These are phyloP conservation scores for Pristionchus maxplancki DNA, from an alignment of 2,888 invertebrate genomes.

Conservation along the genomic window DNA sequence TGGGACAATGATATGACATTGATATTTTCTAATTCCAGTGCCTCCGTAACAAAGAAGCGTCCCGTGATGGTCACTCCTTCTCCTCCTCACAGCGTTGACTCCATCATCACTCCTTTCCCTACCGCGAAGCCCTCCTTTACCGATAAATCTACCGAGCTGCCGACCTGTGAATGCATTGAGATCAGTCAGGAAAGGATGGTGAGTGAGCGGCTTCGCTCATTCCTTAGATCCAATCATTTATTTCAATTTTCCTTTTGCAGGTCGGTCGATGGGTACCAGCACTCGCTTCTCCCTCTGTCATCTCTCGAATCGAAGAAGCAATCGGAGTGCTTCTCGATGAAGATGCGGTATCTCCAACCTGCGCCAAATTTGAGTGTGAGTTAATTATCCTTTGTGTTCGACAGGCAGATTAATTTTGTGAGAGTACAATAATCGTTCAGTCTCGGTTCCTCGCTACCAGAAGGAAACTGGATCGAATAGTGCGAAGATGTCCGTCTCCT, in stretches of 20 bases:
- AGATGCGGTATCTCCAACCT: constrained; percentile 18
- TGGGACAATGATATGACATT: neutral
- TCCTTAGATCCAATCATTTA: no score
- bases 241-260: neutral
- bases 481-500: constrained; percentile 59
- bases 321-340: constrained; percentile 27
- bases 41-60: neutral
- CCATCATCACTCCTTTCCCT: neutral
- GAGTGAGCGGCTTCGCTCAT: no score
- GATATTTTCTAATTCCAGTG: neutral
- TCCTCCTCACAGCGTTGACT: neutral
- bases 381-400: neutral
- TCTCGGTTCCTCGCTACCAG: constrained; percentile 58
- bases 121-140: neutral
- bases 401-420: no score
- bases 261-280: constrained; percentile 51
- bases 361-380: constrained; percentile 51
- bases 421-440: constrained; percentile 50
- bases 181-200: constrained; percentile 49
- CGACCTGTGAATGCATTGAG: constrained; percentile 41
- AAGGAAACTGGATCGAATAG: constrained; percentile 56
- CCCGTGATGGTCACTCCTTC: neutral
- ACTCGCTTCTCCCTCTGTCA: constrained; percentile 48
- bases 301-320: constrained; percentile 12
- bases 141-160: neutral